phyloP scores from a whole-genome alignment of 2,888 invertebrate species.

The Mactromeris polynyma region DNA sequence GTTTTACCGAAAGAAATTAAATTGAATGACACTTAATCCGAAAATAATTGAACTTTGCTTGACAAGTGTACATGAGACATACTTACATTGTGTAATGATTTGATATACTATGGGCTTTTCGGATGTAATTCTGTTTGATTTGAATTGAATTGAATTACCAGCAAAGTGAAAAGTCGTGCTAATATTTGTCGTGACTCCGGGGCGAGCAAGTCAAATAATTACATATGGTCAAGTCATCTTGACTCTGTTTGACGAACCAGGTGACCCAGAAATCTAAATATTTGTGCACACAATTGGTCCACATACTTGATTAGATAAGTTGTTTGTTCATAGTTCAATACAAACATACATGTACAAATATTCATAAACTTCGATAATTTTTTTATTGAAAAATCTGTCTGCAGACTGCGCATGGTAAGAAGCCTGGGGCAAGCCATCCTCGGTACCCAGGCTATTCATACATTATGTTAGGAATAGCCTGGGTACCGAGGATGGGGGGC shows the following conservation, averaged over 20 bases:
- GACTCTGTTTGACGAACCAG: not conserved
- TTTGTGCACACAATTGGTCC: not conserved
- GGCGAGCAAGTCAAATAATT: not conserved
- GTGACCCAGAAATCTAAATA: not conserved
- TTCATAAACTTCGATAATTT: not conserved
- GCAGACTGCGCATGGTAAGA: no score
- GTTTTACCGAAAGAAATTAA: not conserved
- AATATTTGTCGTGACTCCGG: not conserved
- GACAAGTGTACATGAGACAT: not conserved
- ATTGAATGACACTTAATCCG: not conserved
- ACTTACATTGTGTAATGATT: not conserved
- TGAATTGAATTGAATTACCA: conserved; percentile 10
- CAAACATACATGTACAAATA: not conserved
- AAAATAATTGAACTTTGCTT: not conserved
- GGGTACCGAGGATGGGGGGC: no score
- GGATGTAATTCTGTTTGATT: conserved; percentile 6
- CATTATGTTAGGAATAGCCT: no score
- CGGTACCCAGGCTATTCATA: no score
- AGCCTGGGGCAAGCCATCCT: no score
- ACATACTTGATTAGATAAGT: not conserved
- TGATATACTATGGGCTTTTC: not conserved
- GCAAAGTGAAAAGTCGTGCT: not conserved
- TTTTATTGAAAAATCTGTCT: not conserved
- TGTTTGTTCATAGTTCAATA: not conserved
- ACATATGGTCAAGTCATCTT: not conserved